Evolutionary conservation across 2,113 vertebrate species (phyloP).

Genomic region (Raja brachyura): DNA sequence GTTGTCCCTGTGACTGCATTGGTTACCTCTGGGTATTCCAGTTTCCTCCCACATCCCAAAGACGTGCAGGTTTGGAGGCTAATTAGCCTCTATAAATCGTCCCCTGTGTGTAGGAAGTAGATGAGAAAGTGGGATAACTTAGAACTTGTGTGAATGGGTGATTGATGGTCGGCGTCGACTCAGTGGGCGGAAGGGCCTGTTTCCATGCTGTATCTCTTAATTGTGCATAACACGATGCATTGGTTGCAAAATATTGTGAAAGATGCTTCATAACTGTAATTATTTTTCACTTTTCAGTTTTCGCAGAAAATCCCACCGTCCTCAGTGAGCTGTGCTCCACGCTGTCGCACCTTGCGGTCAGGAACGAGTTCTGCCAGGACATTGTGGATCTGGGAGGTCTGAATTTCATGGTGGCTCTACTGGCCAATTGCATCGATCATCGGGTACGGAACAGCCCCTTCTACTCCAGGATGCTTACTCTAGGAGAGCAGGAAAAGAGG

Average conservation of each 20-base stretch:
- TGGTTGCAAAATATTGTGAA: neutral
- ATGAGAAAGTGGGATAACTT: too few species aligned
- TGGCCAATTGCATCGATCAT: slow-evolving; percentile 72
- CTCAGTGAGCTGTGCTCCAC: slow-evolving; percentile 82
- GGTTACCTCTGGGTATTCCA: too few species aligned
- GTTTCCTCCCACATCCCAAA: too few species aligned
- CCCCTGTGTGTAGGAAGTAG: too few species aligned
- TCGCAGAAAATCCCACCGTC: slow-evolving; percentile 58
- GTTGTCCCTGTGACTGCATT: too few species aligned
- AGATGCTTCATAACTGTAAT: neutral
- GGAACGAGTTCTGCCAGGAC: slow-evolving; percentile 94
- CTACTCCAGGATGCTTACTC: neutral
- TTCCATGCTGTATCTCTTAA: too few species aligned
- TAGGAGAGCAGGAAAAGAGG: neutral
- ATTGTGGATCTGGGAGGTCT: slow-evolving; percentile 86
- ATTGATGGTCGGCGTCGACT: too few species aligned
- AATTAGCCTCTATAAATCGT: too few species aligned
- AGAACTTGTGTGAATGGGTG: too few species aligned
- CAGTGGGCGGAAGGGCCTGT: too few species aligned
- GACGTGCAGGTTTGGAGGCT: too few species aligned
- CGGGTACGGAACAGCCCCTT: slow-evolving; percentile 55
- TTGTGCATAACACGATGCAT: neutral
- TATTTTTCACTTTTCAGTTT: slow-evolving; percentile 54
- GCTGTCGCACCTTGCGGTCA: slow-evolving; percentile 75
- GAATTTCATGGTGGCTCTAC: slow-evolving; percentile 69